Conservation (phyloP, 2,113 vertebrate genomes). For the Psephotus haematonotus region DNA sequence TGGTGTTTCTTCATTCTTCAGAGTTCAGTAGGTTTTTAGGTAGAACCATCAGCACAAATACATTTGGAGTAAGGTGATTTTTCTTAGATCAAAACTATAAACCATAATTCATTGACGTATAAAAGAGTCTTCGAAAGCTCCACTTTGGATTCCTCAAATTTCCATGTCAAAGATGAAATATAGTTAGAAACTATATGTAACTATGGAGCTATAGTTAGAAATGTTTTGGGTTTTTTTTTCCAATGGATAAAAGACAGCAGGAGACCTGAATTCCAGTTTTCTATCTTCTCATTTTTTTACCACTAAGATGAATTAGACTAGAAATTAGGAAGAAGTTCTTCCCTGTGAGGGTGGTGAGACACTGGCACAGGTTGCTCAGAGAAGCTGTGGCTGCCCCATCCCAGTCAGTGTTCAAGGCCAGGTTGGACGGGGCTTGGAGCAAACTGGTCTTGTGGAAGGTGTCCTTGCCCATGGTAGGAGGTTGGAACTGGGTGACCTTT, state of each 20-base stretch:
- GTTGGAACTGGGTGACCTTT: neutral
- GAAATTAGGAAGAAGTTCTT: neutral
- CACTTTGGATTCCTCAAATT: neutral
- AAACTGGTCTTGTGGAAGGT: neutral
- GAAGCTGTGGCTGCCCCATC: neutral
- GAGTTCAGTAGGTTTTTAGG: neutral
- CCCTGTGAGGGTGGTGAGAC: neutral
- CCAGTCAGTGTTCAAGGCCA: neutral
- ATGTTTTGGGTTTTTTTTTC: fast-evolving
- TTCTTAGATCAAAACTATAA: neutral
- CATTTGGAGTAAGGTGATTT: neutral
- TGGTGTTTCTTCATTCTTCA: neutral
- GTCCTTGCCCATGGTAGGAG: neutral
- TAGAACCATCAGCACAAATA: fast-evolving
- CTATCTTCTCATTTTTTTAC: neutral
- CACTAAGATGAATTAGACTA: neutral
- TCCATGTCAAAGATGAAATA: neutral
- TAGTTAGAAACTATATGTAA: neutral
- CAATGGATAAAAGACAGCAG: neutral
- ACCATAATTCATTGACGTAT: neutral
- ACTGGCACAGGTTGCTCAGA: neutral
- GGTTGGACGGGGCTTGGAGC: neutral
- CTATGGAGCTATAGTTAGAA: neutral
- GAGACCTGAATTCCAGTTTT: neutral
- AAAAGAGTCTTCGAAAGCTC: neutral